Percentiles rank a stretch among this genome's conserved stretches.
phyloP scores from a whole-genome alignment of 2,797 vertebrate genomes.

The Pipistrellus pipistrellus region DNA sequence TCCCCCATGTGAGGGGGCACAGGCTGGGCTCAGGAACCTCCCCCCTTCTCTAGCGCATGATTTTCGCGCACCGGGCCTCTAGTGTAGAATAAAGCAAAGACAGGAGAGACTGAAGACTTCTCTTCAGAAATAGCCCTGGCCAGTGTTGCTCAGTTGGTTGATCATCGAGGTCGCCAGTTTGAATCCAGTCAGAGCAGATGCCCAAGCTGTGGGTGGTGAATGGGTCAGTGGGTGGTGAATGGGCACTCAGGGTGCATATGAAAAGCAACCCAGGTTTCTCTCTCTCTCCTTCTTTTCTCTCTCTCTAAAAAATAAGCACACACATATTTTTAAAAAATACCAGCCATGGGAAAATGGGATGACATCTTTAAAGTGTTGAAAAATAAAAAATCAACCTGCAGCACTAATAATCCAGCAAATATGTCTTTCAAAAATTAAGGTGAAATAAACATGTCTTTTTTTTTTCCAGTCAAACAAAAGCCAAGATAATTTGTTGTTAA shows the following conservation, averaged over 20 bases:
- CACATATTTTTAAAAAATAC: background rate
- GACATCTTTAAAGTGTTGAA: background rate
- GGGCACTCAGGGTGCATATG: too few species aligned
- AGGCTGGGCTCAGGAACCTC: too few species aligned
- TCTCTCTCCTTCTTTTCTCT: too few species aligned
- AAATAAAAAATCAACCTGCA: background rate
- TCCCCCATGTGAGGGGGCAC: too few species aligned
- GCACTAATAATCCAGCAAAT: background rate
- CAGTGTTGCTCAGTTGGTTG: background rate
- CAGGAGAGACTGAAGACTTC: background rate
- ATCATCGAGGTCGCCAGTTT: too few species aligned
- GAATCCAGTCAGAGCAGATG: too few species aligned
- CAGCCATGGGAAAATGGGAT: background rate
- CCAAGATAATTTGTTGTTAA: background rate
- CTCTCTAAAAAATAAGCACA: too few species aligned
- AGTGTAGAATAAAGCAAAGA: background rate
- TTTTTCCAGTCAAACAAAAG: background rate
- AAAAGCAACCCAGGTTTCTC: too few species aligned
- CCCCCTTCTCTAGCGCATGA: fast-evolving
- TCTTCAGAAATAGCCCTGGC: background rate
- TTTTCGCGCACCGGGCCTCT: too few species aligned
- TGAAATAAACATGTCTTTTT: background rate
- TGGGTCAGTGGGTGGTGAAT: too few species aligned
- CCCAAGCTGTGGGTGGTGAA: too few species aligned
- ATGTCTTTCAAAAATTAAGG: constrained; percentile 10